Evolutionary conservation across 2,113 vertebrate species (phyloP).

Genomic region (Bambusicola thoracicus): DNA sequence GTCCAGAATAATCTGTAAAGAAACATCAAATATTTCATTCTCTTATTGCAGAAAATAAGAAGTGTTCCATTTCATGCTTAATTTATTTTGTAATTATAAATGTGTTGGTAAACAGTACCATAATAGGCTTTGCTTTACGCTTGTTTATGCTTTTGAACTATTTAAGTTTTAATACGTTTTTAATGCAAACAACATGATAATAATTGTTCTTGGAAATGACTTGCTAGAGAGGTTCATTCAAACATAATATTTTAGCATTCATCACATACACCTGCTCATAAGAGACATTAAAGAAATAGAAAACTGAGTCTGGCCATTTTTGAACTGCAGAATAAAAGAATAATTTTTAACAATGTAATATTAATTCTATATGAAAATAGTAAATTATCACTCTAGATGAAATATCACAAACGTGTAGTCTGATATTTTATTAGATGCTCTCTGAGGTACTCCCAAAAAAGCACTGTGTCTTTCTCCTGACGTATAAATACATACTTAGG

Average conservation of each 20-base stretch:
- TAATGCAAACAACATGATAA: slow-evolving; percentile 56
- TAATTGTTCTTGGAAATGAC: slow-evolving; percentile 54
- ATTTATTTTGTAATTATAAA: slow-evolving; percentile 84
- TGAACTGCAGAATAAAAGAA: background rate
- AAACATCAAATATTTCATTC: slow-evolving; percentile 71
- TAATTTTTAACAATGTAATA: background rate
- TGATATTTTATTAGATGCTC: background rate
- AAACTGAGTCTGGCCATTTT: background rate
- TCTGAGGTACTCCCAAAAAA: background rate
- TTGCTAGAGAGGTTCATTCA: slow-evolving; percentile 59
- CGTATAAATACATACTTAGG: fast-evolving
- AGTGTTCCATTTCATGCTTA: slow-evolving; percentile 82
- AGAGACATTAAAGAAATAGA: background rate
- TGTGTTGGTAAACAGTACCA: slow-evolving; percentile 80
- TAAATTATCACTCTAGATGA: background rate
- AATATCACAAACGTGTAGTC: background rate
- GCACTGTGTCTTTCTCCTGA: background rate
- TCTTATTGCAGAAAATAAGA: slow-evolving; percentile 73
- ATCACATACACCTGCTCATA: background rate
- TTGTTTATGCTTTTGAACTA: slow-evolving; percentile 68
- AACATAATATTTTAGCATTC: slow-evolving; percentile 44
- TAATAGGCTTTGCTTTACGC: slow-evolving; percentile 75
- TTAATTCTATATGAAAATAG: background rate
- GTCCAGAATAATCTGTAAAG: slow-evolving; percentile 70
- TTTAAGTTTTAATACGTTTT: slow-evolving; percentile 71